Conservation (phyloP, 2,113 vertebrate species). For the Sterrhoptilus dennistouni region DNA sequence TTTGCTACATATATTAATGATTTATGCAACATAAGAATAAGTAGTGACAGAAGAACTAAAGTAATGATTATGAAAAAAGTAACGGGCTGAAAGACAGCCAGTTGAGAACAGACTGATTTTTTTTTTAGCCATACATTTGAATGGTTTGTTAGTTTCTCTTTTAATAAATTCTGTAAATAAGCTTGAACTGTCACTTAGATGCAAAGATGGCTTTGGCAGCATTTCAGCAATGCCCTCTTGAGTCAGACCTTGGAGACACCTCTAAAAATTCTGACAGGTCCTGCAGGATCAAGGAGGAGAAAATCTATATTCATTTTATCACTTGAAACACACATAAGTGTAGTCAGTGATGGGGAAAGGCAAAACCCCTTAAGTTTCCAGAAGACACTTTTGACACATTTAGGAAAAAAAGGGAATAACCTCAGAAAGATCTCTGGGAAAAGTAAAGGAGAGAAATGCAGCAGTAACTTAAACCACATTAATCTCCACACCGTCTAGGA, state of each 20-base stretch:
- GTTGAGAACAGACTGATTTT: not conserved
- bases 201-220: not conserved
- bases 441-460: not conserved
- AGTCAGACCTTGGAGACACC: not conserved
- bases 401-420: not conserved
- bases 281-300: not conserved
- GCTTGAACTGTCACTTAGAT: not conserved
- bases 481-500: not conserved
- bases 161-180: not conserved
- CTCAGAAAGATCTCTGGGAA: not conserved
- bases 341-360: not conserved
- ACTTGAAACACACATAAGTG: not conserved
- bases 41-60: not conserved
- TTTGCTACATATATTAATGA: not conserved
- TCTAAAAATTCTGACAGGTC: not conserved
- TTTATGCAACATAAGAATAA: not conserved
- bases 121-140: not conserved
- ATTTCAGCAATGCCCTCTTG: not conserved
- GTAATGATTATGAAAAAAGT: not conserved
- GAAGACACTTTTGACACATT: not conserved
- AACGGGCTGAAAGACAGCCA: not conserved
- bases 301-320: not conserved
- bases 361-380: not conserved
- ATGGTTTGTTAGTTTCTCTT: not conserved
- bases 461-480: not conserved